Conservation (phyloP, 1,140 invertebrate species). For the Acromyrmex heyeri region DNA sequence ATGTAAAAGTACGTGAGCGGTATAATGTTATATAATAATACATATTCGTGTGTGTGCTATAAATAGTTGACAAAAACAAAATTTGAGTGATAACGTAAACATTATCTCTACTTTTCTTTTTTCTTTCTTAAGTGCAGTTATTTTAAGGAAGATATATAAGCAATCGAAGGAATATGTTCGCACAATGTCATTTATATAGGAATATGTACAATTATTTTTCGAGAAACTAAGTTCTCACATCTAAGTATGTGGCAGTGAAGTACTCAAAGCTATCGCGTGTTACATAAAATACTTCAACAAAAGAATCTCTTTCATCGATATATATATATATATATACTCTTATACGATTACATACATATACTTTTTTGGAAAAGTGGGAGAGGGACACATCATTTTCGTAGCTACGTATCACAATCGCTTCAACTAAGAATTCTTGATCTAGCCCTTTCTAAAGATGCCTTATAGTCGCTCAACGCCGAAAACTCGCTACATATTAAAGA, state of each 20-base stretch:
- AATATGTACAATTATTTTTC: slow-evolving; percentile 11
- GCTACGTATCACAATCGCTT: slow-evolving; percentile 55
- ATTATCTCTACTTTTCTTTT: not conserved
- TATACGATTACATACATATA: not conserved
- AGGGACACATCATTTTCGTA: not conserved
- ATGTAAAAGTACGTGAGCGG: slow-evolving; percentile 26
- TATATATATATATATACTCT: not conserved
- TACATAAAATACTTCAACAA: slow-evolving; percentile 9
- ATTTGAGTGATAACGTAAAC: not conserved
- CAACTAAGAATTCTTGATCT: slow-evolving; percentile 25
- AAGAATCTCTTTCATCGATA: slow-evolving; percentile 12
- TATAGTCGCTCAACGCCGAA: too few relatives aligned
- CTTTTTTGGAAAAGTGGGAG: not conserved
- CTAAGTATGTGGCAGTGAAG: slow-evolving; percentile 62
- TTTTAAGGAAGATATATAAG: not conserved
- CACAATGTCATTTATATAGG: not conserved
- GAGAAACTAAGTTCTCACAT: not conserved
- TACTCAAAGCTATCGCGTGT: slow-evolving; percentile 28
- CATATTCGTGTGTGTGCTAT: slow-evolving; percentile 25
- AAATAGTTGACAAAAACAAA: slow-evolving; percentile 31
- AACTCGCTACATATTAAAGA: too few relatives aligned
- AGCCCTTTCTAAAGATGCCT: not conserved
- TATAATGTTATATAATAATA: slow-evolving; percentile 42
- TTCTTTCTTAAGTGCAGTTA: not conserved
- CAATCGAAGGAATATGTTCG: not conserved